Base-by-base conservation (phyloP, 2,888 invertebrate genomes). In the Agrilus cyanescens region DNA sequence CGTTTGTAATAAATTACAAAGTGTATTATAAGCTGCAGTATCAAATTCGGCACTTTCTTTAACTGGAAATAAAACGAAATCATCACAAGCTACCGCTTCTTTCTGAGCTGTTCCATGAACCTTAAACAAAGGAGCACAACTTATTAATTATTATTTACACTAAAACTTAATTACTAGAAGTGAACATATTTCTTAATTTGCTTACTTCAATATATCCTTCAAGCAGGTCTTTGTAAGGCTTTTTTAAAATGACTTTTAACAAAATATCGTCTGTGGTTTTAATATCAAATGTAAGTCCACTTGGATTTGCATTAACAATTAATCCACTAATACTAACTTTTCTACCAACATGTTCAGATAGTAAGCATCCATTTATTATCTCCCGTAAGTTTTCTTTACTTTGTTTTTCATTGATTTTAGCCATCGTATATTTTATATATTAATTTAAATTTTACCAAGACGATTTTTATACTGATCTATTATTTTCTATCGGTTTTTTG, bases 191-290 rank as follows among this genome's bases (percentile, higher is more conserved):
- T 31, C 8, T 31, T 32, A 36, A 16, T 15, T 18, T 25, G 25
- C 45, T 46, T 55, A 66, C 66, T 56, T 64, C 62, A 13, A 66
- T 59, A 51, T 62, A 60, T 16, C 63, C 63, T 40, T 61, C 59
- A 8, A 64, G 37, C 8, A 50, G 49, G 46, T 55, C 51, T 43
- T 51, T 55, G 13, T 60, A 45, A 0, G 63, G 61, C 41, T 53
- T 57, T 41, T 57, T 55, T 38, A 63, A 45, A 37, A 55, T 57
- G 16, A 66, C 50, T 53, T 57, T 58, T 12, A 66, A 55, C 20
- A 51, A 43, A 29, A 58, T 51, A 52, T 63, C 59, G 46, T 66
- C 66, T 1, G 51, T 49, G 8, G 64, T 48, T 44, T 53, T 50
- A 25, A 66, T 49, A 43, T 60, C 57, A 43, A 66, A 62, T 34